Percentiles rank a stretch among this genome's conserved stretches.
Conservation (phyloP, 2,888 invertebrate species). For the Mythimna loreyi region DNA sequence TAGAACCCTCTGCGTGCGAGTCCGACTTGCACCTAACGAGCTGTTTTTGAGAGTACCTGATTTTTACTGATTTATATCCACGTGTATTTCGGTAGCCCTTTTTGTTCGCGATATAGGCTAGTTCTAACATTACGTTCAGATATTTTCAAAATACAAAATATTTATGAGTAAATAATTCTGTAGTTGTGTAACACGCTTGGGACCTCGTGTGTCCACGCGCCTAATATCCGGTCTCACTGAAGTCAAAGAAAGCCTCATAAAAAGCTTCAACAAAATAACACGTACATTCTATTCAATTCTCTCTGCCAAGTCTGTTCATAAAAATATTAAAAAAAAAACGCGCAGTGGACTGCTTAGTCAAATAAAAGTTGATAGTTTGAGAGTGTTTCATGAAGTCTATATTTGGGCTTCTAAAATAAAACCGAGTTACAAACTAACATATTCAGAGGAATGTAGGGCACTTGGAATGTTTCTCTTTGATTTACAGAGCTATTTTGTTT, state of each 20-base stretch:
- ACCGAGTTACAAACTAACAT: conserved; percentile 28
- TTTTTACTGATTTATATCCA: no score
- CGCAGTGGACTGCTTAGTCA: background rate
- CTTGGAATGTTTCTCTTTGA: conserved; percentile 44
- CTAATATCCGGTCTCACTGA: background rate
- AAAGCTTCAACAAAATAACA: conserved; percentile 1
- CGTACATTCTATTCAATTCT: background rate
- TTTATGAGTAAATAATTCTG: background rate
- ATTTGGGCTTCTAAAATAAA: conserved; percentile 32
- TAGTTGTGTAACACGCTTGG: background rate
- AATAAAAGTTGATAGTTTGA: conserved; percentile 16
- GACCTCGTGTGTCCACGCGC: background rate
- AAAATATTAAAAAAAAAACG: background rate
- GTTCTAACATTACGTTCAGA: background rate
- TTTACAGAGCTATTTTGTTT: conserved; percentile 43
- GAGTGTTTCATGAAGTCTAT: conserved; percentile 23
- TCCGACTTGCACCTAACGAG: no score
- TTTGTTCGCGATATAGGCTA: no score
- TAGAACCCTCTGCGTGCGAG: no score
- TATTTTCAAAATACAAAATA: background rate
- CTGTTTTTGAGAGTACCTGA: no score
- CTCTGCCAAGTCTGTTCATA: background rate
- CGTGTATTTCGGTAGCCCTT: no score
- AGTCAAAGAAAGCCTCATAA: background rate
- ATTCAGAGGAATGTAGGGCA: conserved; percentile 28